A percentile compares a stretch with the other conserved stretches of the same genome.
These are phyloP conservation scores for Ochotona princeps DNA, from an alignment of 2,113 vertebrate species.

Conservation along the genomic window DNA sequence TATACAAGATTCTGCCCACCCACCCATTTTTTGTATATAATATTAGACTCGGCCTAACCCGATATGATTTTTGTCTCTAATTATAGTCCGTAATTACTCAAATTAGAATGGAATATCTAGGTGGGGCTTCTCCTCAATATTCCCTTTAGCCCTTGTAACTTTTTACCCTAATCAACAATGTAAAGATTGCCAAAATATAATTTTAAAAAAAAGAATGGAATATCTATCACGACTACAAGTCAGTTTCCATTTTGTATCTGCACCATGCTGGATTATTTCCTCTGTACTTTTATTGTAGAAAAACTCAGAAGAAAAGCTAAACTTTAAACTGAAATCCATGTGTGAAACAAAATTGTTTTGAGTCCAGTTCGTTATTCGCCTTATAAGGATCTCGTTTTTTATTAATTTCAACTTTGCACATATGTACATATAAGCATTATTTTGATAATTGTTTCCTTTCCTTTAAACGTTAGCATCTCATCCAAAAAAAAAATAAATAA, in stretches of 20 bases:
- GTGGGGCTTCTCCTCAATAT: too few species aligned
- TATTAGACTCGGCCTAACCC: neutral
- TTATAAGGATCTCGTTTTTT: neutral
- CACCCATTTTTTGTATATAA: neutral
- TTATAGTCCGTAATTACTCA: neutral
- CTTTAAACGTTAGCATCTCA: neutral
- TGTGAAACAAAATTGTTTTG: neutral
- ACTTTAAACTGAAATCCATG: neutral
- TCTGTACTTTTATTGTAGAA: neutral
- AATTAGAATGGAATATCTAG: neutral
- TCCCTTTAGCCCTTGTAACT: too few species aligned
- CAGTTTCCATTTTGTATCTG: neutral
- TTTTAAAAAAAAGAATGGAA: too few species aligned
- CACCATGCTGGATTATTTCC: neutral
- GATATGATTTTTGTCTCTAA: neutral
- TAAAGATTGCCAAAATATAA: too few species aligned
- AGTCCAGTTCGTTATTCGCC: neutral
- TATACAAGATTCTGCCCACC: neutral
- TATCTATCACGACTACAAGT: neutral
- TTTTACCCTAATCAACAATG: too few species aligned
- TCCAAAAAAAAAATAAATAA: neutral
- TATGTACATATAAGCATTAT: neutral
- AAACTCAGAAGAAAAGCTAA: conserved; percentile 27
- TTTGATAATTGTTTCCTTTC: neutral
- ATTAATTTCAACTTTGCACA: neutral